Conservation (phyloP, 2,888 invertebrate genomes). For the Pegoplata infirma region DNA sequence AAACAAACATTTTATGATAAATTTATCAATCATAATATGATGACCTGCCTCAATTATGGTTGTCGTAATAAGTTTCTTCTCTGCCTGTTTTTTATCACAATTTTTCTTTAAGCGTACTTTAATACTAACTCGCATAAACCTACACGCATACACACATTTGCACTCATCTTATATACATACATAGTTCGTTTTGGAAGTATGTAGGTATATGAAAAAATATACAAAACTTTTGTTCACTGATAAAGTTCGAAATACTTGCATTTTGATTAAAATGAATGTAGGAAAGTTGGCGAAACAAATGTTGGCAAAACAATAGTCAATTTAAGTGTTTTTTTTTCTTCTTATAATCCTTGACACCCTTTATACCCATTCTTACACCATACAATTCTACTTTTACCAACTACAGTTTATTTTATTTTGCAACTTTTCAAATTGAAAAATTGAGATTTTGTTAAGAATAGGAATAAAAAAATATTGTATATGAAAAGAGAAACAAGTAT, state of each 20-base stretch:
- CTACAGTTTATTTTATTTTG: neutral
- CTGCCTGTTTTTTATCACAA: no score
- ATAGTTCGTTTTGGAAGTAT: constrained; percentile 32
- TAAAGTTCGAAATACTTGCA: constrained; percentile 58
- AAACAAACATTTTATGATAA: no score
- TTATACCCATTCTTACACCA: neutral
- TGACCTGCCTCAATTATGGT: no score
- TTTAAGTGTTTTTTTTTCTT: constrained; percentile 48
- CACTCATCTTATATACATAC: neutral
- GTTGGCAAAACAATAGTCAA: constrained; percentile 62
- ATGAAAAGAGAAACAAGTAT: neutral
- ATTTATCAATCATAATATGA: no score
- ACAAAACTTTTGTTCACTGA: constrained; percentile 50
- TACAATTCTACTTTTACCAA: neutral
- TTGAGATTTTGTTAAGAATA: constrained; percentile 32
- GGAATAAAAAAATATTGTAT: neutral
- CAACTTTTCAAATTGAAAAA: constrained; percentile 54
- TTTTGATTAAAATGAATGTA: constrained; percentile 62
- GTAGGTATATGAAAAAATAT: constrained; percentile 34
- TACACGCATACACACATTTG: neutral
- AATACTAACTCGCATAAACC: constrained; percentile 22
- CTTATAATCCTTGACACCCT: constrained; percentile 1
- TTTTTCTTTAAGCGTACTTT: constrained; percentile 8
- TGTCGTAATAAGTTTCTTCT: no score
- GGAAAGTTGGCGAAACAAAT: constrained; percentile 57